These are phyloP conservation scores for Lanius ludovicianus DNA, from an alignment of 2,113 vertebrate species.

Conservation along the genomic window DNA sequence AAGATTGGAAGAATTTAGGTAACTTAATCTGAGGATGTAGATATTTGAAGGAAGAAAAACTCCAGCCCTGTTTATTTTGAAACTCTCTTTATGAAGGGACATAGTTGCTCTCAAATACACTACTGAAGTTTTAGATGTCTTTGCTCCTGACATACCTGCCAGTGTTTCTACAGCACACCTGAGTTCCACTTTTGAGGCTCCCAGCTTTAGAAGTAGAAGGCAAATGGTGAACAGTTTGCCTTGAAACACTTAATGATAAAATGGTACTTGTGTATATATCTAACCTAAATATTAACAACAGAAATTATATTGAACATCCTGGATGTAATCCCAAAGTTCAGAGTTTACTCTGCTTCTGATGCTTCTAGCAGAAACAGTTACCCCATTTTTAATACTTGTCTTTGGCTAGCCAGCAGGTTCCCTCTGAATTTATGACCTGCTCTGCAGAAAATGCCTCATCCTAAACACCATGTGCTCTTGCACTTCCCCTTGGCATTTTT, in stretches of 20 bases:
- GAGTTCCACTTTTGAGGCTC: not conserved
- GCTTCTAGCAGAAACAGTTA: not conserved
- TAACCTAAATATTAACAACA: not conserved
- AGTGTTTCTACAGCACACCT: not conserved
- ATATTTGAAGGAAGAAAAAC: not conserved
- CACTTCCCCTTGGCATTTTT: not conserved
- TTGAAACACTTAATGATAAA: not conserved
- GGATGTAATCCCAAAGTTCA: not conserved
- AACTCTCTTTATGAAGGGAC: not conserved
- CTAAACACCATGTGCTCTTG: not conserved
- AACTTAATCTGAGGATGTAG: not conserved
- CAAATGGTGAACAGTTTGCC: not conserved
- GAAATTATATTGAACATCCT: not conserved
- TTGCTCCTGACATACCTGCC: not conserved
- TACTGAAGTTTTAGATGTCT: not conserved
- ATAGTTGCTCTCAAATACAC: not conserved
- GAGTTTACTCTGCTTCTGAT: not conserved
- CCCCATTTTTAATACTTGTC: not conserved
- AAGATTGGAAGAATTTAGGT: not conserved
- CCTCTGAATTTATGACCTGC: not conserved
- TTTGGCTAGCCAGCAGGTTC: not conserved
- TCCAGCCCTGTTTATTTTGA: not conserved
- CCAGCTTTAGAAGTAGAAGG: not conserved
- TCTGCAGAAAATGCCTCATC: not conserved
- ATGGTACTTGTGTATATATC: not conserved